Conservation (phyloP, 2,113 vertebrate genomes). For the Clarias magur region DNA sequence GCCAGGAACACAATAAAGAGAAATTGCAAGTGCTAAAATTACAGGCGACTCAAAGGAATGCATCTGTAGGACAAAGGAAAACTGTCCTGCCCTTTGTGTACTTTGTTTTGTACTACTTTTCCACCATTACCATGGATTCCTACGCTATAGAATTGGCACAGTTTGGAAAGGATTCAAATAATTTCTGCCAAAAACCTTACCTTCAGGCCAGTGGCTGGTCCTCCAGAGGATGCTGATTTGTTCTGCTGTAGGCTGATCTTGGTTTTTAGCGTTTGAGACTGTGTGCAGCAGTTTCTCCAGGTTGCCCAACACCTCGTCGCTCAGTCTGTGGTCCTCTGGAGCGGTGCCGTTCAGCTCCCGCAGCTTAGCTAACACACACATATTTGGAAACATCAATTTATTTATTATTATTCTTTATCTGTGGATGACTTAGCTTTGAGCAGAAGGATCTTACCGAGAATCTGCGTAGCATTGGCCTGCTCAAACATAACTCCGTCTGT, state of each 20-base stretch:
- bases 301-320: conserved; percentile 75
- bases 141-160: not conserved
- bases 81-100: too few species aligned
- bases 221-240: conserved; percentile 89
- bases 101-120: not conserved
- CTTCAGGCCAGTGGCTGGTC: conserved; percentile 91
- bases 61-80: not conserved
- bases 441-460: conserved; percentile 76
- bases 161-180: not conserved
- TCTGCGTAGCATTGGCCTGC: conserved; percentile 88
- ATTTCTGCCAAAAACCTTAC: conserved; percentile 57
- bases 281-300: conserved; percentile 80
- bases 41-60: not conserved
- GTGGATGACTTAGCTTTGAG: not conserved
- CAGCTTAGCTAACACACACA: conserved; percentile 45
- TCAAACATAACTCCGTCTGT: conserved; percentile 93
- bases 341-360: conserved; percentile 68
- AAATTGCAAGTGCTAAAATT: not conserved
- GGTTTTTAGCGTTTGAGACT: conserved; percentile 69
- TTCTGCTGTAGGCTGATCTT: conserved; percentile 77
- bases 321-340: conserved; percentile 69
- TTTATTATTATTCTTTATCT: not conserved
- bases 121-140: not conserved
- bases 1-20: not conserved
- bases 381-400: not conserved